Conservation (phyloP, 2,888 invertebrate genomes). For the Gymnoscelis rufifasciata region DNA sequence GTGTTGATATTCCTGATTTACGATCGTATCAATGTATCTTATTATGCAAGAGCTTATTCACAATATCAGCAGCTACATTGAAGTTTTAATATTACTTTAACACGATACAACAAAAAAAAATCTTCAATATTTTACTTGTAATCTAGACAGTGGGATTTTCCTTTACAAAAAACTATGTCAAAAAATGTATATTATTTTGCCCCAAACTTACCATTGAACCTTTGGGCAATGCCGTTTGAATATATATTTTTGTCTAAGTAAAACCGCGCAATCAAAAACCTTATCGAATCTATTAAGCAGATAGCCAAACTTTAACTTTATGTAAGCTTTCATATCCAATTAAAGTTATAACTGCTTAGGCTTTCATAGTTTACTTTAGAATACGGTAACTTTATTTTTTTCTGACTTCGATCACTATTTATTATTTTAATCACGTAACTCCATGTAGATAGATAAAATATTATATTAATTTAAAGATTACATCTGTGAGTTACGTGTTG, state of each 20-base stretch:
- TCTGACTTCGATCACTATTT: too few species aligned
- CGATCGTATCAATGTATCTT: slow-evolving; percentile 11
- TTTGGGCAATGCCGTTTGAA: slow-evolving; percentile 10
- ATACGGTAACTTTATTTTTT: too few species aligned
- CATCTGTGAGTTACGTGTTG: too few species aligned
- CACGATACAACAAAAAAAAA: too few species aligned
- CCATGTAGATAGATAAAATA: too few species aligned
- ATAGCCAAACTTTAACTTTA: slow-evolving; percentile 15
- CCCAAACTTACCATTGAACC: slow-evolving; percentile 14
- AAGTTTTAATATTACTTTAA: not conserved
- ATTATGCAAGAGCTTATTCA: slow-evolving; percentile 10
- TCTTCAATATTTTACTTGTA: too few species aligned
- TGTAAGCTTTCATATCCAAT: slow-evolving; percentile 16
- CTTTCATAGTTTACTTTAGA: too few species aligned
- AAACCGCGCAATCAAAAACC: slow-evolving; percentile 8
- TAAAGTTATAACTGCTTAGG: slow-evolving; percentile 3
- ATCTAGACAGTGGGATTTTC: too few species aligned
- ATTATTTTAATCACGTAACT: too few species aligned
- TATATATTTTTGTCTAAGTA: slow-evolving; percentile 22
- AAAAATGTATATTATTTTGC: slow-evolving; percentile 17
- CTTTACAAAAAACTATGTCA: too few species aligned
- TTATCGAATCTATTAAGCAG: slow-evolving; percentile 25
- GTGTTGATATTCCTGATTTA: slow-evolving; percentile 18
- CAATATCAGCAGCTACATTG: not conserved
- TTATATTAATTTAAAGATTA: too few species aligned